Conservation (phyloP, 1,140 invertebrate species). For the Heliconius hewitsoni region DNA sequence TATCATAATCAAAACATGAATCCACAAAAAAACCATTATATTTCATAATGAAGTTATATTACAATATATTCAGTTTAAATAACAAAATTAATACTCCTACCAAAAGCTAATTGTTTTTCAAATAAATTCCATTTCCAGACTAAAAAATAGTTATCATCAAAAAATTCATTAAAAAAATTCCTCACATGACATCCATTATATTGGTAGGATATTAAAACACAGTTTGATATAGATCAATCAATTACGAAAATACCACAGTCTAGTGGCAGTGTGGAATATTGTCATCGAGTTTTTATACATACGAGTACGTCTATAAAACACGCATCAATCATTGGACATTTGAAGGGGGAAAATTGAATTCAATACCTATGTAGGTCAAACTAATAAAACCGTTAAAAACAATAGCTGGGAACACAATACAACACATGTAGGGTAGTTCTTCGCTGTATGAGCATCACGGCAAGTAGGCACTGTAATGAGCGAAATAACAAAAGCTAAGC, state of each 20-base stretch:
- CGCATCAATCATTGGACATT: constrained; percentile 10
- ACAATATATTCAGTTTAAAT: no score
- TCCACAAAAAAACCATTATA: no score
- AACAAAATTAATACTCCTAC: no score
- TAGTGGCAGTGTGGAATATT: not conserved
- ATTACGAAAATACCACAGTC: constrained; percentile 1
- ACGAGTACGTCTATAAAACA: constrained; percentile 1
- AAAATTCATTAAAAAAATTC: not conserved
- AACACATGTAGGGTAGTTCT: not conserved
- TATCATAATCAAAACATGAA: no score
- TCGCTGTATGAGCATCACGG: not conserved
- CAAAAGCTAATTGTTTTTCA: no score
- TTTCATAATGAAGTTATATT: no score
- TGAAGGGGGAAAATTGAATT: not conserved
- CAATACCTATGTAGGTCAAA: constrained; percentile 2
- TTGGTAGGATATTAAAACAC: not conserved
- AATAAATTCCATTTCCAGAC: no score
- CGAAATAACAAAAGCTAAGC: not conserved
- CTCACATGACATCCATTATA: not conserved
- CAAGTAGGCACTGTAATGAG: not conserved
- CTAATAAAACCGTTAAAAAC: constrained; percentile 6
- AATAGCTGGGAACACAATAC: not conserved
- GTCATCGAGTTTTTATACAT: constrained; percentile 1
- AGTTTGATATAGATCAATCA: constrained; percentile 14
- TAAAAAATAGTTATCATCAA: not conserved